These are phyloP conservation scores for Disparrhopalites patrizii DNA, from an alignment of 2,888 invertebrate species.

Conservation along the genomic window DNA sequence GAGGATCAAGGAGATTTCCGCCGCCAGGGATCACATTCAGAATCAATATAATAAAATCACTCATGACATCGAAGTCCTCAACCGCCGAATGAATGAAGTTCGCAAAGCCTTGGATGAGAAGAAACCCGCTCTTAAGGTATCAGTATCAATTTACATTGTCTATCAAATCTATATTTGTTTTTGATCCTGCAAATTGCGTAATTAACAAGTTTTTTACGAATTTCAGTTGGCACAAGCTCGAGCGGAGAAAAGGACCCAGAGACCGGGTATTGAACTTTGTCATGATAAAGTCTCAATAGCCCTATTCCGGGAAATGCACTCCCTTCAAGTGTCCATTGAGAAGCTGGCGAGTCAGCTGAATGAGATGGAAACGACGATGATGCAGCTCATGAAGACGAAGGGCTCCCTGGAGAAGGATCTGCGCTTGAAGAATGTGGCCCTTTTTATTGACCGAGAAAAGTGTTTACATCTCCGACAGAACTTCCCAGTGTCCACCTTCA, in stretches of 20 bases:
- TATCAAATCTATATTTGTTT: neutral
- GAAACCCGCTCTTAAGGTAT: slow-evolving; percentile 39
- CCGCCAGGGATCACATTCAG: slow-evolving; percentile 38
- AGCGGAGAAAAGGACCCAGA: slow-evolving; percentile 43
- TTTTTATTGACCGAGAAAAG: slow-evolving; percentile 45
- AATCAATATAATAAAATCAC: slow-evolving; percentile 39
- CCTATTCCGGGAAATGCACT: slow-evolving; percentile 40
- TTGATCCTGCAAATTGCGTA: too few relatives aligned
- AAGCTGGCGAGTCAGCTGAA: slow-evolving; percentile 33
- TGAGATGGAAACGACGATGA: slow-evolving; percentile 43
- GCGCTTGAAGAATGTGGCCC: slow-evolving; percentile 40
- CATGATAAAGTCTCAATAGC: slow-evolving; percentile 45
- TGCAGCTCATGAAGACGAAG: slow-evolving; percentile 44
- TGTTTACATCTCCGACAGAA: slow-evolving; percentile 40
- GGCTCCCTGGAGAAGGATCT: slow-evolving; percentile 43
- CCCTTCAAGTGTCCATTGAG: slow-evolving; percentile 39
- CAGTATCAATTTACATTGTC: neutral
- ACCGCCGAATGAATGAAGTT: slow-evolving; percentile 39
- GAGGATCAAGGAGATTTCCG: slow-evolving; percentile 36
- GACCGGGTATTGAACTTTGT: slow-evolving; percentile 46
- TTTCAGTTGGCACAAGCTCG: slow-evolving; percentile 41
- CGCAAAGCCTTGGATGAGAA: slow-evolving; percentile 42
- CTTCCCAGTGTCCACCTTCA: slow-evolving; percentile 42
- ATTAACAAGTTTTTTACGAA: neutral
- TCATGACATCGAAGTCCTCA: slow-evolving; percentile 42